Conservation (phyloP, 2,113 vertebrate species). For the Vanacampus margaritifer region DNA sequence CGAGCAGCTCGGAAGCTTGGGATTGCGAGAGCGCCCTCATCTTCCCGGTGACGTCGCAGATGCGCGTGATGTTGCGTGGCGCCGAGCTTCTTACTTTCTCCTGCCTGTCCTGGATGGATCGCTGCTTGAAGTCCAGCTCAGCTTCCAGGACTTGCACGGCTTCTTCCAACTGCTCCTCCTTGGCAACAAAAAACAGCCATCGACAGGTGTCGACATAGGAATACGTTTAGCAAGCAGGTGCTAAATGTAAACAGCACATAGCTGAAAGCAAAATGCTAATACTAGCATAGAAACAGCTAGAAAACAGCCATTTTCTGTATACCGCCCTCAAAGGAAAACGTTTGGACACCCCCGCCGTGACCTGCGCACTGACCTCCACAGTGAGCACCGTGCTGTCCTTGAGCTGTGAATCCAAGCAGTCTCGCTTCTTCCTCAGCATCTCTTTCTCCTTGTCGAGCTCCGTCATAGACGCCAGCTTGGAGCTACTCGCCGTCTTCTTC, state of each 20-base stretch:
- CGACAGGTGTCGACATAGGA: not conserved
- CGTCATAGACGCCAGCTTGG: conserved; percentile 52
- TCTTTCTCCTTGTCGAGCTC: conserved; percentile 77
- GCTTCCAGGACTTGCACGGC: conserved; percentile 84
- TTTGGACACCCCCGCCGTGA: not conserved
- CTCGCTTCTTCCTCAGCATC: conserved; percentile 72
- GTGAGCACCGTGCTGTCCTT: conserved; percentile 76
- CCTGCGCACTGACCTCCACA: conserved; percentile 72
- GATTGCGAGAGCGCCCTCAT: conserved; percentile 72
- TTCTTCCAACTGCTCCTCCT: conserved; percentile 89
- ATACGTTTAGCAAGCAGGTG: too few species aligned
- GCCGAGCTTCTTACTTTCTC: conserved; percentile 56
- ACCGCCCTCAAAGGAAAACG: not conserved
- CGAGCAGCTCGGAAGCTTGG: conserved; percentile 78
- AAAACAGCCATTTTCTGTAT: too few species aligned
- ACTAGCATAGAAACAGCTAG: too few species aligned
- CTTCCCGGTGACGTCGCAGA: conserved; percentile 75
- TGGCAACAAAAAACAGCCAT: not conserved
- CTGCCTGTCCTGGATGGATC: conserved; percentile 75
- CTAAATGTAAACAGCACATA: too few species aligned
- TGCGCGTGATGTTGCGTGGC: conserved; percentile 40
- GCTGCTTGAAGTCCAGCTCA: conserved; percentile 83
- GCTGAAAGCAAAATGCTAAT: too few species aligned
- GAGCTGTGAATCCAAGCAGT: conserved; percentile 77
- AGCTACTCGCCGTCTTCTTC: conserved; percentile 71